Evolutionary conservation across 2,113 vertebrate species (phyloP).

Genomic region (Aepyceros melampus): DNA sequence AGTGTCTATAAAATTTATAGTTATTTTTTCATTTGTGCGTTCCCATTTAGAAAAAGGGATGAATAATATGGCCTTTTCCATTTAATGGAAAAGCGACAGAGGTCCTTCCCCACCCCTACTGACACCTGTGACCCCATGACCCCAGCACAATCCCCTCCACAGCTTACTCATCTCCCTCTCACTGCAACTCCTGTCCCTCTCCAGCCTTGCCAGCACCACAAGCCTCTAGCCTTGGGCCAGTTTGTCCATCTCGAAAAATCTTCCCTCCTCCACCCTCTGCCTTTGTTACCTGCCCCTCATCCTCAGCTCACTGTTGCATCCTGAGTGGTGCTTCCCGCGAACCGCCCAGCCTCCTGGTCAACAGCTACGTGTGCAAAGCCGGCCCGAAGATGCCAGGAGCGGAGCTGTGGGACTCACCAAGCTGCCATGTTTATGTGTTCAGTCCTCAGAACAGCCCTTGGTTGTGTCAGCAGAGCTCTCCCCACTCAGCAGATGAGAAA

Average conservation of each 20-base stretch:
- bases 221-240: background rate
- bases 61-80: background rate
- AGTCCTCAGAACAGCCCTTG: background rate
- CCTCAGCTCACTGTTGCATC: background rate
- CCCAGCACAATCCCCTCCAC: background rate
- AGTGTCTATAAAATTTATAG: background rate
- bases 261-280: accelerated
- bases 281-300: background rate
- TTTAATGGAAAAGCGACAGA: background rate
- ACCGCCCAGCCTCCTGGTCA: background rate
- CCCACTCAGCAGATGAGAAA: background rate
- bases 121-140: background rate
- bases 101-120: background rate
- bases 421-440: accelerated
- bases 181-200: background rate
- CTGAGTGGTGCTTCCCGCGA: background rate
- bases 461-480: background rate
- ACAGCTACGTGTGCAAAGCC: accelerated
- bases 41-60: background rate
- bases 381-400: background rate
- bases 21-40: background rate
- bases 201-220: background rate
- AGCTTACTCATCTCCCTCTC: background rate
- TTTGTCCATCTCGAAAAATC: background rate
- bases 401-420: background rate